phyloP scores from a whole-genome alignment of 2,113 vertebrate species.

The Pelvicachromis taeniatus region DNA sequence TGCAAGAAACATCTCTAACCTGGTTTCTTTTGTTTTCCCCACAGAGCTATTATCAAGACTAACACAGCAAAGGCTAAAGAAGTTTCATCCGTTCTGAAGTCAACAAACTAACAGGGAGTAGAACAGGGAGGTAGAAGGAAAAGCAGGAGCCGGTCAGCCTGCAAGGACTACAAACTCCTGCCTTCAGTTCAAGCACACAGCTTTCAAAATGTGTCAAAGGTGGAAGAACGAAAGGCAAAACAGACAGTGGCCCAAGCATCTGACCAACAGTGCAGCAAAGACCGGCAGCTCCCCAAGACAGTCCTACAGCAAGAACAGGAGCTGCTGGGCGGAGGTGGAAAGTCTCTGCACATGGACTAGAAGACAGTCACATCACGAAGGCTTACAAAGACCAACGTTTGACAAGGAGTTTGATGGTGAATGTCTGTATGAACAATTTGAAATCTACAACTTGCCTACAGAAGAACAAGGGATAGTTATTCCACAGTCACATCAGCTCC shows the following conservation, averaged over 20 bases:
- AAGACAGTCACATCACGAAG: background rate
- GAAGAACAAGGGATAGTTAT: background rate
- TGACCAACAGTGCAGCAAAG: background rate
- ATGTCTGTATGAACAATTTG: background rate
- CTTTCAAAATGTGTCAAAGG: background rate
- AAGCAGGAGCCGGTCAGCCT: background rate
- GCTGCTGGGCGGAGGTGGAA: background rate
- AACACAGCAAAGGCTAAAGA: constrained; percentile 23
- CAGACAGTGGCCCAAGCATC: background rate
- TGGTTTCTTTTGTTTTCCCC: background rate
- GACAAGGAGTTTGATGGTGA: background rate
- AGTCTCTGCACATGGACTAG: background rate
- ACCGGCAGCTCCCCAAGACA: background rate
- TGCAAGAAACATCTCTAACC: background rate
- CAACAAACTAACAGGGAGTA: background rate
- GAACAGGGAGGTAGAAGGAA: constrained; percentile 11
- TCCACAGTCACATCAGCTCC: background rate
- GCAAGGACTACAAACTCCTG: background rate
- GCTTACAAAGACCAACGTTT: background rate
- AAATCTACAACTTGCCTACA: background rate
- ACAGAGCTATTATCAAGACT: constrained; percentile 48
- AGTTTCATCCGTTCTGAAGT: background rate
- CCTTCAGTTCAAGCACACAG: background rate
- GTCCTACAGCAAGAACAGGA: background rate
- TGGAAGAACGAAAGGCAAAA: background rate